Conservation (phyloP, 2,113 vertebrate species). For the Ahaetulla prasina region DNA sequence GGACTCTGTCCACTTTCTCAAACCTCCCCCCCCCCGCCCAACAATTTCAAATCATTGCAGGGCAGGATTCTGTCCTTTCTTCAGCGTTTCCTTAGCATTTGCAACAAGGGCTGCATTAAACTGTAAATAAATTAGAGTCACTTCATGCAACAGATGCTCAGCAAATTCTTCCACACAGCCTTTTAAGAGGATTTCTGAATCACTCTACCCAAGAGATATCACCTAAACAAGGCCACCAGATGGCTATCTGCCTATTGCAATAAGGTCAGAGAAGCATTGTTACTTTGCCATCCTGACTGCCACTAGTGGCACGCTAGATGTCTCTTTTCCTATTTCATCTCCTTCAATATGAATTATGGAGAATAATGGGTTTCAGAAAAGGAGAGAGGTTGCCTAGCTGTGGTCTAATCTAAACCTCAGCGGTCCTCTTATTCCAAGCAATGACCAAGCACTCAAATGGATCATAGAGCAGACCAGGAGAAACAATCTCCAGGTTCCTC, state of each 20-base stretch:
- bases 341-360: not conserved
- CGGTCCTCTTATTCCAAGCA: not conserved
- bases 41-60: not conserved
- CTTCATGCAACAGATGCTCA: not conserved
- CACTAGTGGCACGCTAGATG: not conserved
- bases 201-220: not conserved
- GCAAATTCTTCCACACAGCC: not conserved
- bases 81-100: not conserved
- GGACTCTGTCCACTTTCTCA: not conserved
- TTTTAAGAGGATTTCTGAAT: not conserved
- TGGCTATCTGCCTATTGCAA: not conserved
- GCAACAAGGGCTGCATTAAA: not conserved
- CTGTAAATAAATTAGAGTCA: not conserved
- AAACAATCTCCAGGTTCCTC: not conserved
- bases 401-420: not conserved
- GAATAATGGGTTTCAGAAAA: not conserved
- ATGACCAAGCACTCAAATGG: not conserved
- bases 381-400: not conserved
- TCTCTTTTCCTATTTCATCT: not conserved
- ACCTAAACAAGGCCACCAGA: not conserved
- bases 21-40: not conserved
- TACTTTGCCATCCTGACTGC: not conserved
- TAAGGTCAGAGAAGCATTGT: not conserved
- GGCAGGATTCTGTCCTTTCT: not conserved
- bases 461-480: not conserved